These are phyloP conservation scores for Genyomyrus donnyi DNA, from an alignment of 2,113 vertebrate species.

Conservation along the genomic window DNA sequence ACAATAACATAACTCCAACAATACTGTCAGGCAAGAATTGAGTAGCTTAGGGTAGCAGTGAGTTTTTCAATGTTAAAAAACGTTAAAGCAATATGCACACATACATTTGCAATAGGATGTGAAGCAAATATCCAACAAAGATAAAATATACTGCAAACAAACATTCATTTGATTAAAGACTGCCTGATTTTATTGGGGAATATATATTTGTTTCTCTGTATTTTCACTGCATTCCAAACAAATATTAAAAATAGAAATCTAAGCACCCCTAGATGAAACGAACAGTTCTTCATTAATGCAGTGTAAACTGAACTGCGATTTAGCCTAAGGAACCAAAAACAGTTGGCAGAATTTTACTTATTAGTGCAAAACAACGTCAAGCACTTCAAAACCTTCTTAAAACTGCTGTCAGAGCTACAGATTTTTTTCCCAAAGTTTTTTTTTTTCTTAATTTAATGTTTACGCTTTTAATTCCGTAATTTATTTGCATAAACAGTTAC, in stretches of 20 bases:
- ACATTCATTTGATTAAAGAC: background rate
- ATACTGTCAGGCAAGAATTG: background rate
- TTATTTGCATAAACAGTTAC: background rate
- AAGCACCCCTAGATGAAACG: background rate
- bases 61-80: background rate
- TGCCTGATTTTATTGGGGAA: background rate
- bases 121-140: background rate
- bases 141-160: background rate
- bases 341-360: background rate
- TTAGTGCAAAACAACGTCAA: background rate
- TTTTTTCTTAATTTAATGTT: background rate
- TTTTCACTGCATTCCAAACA: background rate
- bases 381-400: background rate
- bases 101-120: background rate
- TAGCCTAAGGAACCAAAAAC: background rate
- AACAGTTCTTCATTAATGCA: background rate
- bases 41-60: background rate
- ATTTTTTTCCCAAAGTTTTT: background rate
- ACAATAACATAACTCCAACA: background rate
- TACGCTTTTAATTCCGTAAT: background rate
- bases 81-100: background rate
- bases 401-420: background rate
- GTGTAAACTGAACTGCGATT: background rate
- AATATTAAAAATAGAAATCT: background rate
- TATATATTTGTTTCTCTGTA: background rate